Base-by-base conservation (phyloP, 1,140 invertebrate species). In the Penaeus indicus region DNA sequence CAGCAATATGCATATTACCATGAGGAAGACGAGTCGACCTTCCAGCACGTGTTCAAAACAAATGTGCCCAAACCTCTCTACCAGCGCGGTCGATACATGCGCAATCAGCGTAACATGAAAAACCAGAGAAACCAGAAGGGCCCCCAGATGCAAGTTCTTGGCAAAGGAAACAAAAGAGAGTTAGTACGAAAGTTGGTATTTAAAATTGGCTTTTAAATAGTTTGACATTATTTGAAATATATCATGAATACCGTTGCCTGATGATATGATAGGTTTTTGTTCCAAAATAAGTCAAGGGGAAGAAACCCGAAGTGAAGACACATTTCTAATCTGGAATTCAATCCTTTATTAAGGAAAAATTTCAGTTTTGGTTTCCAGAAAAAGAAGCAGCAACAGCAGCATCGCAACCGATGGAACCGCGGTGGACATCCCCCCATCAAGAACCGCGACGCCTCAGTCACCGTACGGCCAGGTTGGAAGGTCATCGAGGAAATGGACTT, bases 401-500 rank as follows among this genome's bases (percentile, higher is more conserved):
- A 92, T 78, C 90, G 92, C 67, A 96, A 95, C 61, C 95, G 95
- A 32, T 94, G 97, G 64, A 96, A 96, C 91, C 88, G 93, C 42
- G 95, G 95, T 87, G 95, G 95, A 91, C 94, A 95, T 90, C 94
- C 96, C 16, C 96, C 96, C n/a, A 97, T 97, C 91, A 98, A 98
- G 93, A 98, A 98, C 92, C 95, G 99, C 38, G 98, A 99, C 94
- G 98, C 99, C 0, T 99, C 99, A 1, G 99, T 99, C 0, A 98
- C 97, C 86, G 98, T 99, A 3, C 95, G 96, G 81, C 96, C 98
- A 8, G 97, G 98, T 89, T 99, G 99, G 99, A 95, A 95, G 63
- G 98, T 98, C 11, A 97, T 99, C 92, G 98, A 99, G 92, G 99
- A 99, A 93, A 99, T 99, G 97, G 99, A 99, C 94, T 99, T 99